Conservation (phyloP, 1,140 invertebrate genomes). For the Chironomus tepperi region DNA sequence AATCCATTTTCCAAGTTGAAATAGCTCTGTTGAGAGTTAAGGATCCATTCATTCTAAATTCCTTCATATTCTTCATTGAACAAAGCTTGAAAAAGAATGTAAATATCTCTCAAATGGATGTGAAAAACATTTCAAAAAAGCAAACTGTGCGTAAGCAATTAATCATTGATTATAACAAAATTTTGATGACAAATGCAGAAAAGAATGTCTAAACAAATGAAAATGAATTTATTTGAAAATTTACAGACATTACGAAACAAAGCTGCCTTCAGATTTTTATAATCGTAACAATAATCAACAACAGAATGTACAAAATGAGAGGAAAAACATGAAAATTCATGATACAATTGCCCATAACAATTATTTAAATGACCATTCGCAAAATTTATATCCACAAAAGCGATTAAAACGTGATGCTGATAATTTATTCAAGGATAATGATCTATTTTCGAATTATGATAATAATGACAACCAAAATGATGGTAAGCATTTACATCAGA, state of each 20-base stretch:
- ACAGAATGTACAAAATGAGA: conserved; percentile 5
- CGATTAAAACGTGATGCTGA: conserved; percentile 3
- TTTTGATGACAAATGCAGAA: not conserved
- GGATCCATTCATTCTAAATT: no score
- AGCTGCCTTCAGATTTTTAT: not conserved
- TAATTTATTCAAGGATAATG: conserved; percentile 20
- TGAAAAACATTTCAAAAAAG: not conserved
- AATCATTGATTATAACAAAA: not conserved
- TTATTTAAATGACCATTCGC: not conserved
- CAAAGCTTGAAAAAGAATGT: no score
- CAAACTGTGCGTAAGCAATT: not conserved
- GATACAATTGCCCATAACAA: not conserved
- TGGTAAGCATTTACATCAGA: not conserved
- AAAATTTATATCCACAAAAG: not conserved
- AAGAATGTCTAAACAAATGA: not conserved
- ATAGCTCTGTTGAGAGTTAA: no score
- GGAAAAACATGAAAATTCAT: not conserved
- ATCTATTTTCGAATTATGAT: not conserved
- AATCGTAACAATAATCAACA: conserved; percentile 7
- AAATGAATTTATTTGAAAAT: not conserved
- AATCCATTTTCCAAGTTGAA: no score
- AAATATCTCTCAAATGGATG: not conserved
- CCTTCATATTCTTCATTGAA: no score
- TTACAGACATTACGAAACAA: not conserved
- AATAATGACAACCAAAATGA: not conserved